Evolutionary conservation across 2,888 invertebrate genomes (phyloP), one percentile per base, ranked within the genome.

Genomic region (Ophioninae sp.): DNA sequence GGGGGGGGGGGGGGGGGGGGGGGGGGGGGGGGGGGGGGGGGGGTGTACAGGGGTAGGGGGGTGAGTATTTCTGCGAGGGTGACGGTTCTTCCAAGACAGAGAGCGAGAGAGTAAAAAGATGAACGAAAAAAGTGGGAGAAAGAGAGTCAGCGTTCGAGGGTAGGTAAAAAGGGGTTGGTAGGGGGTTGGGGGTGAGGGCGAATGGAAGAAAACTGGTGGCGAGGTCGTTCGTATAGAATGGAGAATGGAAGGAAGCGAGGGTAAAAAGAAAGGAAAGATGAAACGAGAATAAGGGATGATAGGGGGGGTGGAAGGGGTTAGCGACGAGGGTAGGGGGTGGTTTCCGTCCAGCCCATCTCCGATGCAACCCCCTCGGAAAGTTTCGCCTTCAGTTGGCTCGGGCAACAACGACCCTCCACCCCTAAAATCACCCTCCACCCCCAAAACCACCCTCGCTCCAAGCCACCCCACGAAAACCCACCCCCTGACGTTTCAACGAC

Each of bases 301-400:
- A 78, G 73, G 58, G 65, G 51, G 71, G 58, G 69, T 69, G 56
- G 65, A 71, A 74, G 71, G 37, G 61, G 76, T 61, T 30, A 30
- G 30, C 3, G 30, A 30, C 2, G 30, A 3, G 63, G 75, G 0
- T 71, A 81, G 67, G 74, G 69, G 80, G 71, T 84, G 83, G 83
- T 73, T 84, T 77, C 81, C 81, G 85, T 83, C 85, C 85, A 85
- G 85, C 56, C 75, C 78, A 75, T 79, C 84, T 79, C 78, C 20
- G 51, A 68, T 73, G 80, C 72, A 75, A 51, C 71, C 79, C 83
- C 81, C 75, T 59, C 61, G 68, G 79, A 81, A 84, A 81, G 69
- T 84, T 84, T 84, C 68, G 68, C 81, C 84, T 75, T 72, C 79
- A 84, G 79, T 81, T 73, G 51, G 83, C 83, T 71, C 78, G 81